Percentiles rank a stretch among this genome's conserved stretches.
Conservation (phyloP, 2,888 invertebrate species). For the Biston stratarius region DNA sequence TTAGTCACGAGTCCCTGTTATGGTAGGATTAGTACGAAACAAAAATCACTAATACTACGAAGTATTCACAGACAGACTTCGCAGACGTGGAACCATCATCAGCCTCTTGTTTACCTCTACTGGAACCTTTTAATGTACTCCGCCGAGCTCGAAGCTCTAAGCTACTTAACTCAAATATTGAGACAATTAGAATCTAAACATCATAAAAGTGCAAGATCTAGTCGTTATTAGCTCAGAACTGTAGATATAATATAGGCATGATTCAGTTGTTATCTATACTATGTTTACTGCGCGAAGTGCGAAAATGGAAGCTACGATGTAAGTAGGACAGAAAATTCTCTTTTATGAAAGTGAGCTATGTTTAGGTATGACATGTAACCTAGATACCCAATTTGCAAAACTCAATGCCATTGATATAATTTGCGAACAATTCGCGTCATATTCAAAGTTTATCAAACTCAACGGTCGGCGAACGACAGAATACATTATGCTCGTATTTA, state of each 20-base stretch:
- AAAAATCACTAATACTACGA: no score
- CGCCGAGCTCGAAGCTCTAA: no score
- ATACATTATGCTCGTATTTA: slow-evolving; percentile 46
- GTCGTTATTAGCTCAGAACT: no score
- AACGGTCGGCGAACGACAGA: slow-evolving; percentile 40
- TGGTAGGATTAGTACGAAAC: no score
- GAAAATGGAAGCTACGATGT: slow-evolving; percentile 12
- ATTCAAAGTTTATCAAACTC: slow-evolving; percentile 49
- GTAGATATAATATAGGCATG: slow-evolving; percentile 2
- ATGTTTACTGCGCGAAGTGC: slow-evolving; percentile 4
- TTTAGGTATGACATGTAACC: slow-evolving; percentile 35
- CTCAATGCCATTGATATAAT: slow-evolving; percentile 45
- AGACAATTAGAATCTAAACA: no score
- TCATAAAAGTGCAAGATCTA: no score
- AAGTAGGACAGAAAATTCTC: slow-evolving; percentile 27
- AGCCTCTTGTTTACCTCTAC: no score
- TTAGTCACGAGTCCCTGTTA: no score
- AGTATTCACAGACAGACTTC: no score
- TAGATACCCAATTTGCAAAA: slow-evolving; percentile 38
- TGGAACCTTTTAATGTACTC: no score
- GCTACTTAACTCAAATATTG: no score
- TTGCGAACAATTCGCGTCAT: slow-evolving; percentile 47
- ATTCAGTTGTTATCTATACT: slow-evolving; percentile 15
- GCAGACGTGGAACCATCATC: no score
- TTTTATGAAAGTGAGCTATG: slow-evolving; percentile 31